Conservation (phyloP, 2,888 invertebrate species). For the Leistus spinibarbis region DNA sequence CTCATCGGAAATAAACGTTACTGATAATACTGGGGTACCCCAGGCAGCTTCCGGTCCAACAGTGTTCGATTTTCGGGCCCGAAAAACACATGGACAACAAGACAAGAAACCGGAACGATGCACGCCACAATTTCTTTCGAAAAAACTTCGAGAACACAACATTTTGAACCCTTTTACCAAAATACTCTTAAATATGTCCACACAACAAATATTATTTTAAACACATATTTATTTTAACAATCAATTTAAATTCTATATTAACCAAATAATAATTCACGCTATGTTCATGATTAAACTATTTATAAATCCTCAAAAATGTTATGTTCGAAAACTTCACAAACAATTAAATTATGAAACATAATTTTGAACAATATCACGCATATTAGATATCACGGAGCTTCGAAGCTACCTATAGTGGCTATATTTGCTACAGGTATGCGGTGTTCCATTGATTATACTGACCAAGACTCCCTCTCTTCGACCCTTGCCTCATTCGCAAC, state of each 20-base stretch:
- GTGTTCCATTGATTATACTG: slow-evolving; percentile 45
- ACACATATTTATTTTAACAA: neutral
- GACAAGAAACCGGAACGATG: slow-evolving; percentile 16
- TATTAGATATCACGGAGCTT: neutral
- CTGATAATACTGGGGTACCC: slow-evolving; percentile 51
- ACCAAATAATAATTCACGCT: too few relatives aligned
- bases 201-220: neutral
- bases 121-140: slow-evolving; percentile 17
- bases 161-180: slow-evolving; percentile 6
- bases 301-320: too few relatives aligned
- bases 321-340: neutral
- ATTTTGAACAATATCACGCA: neutral
- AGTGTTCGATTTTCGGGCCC: slow-evolving; percentile 28
- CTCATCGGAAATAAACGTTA: slow-evolving; percentile 48
- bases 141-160: slow-evolving; percentile 35
- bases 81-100: slow-evolving; percentile 38
- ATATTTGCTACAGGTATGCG: slow-evolving; percentile 41
- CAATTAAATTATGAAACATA: neutral
- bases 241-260: neutral
- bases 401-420: slow-evolving; percentile 20
- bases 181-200: neutral
- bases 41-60: slow-evolving; percentile 31
- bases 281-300: too few relatives aligned
- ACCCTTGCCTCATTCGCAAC: neutral
- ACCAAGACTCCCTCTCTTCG: slow-evolving; percentile 44